Percentiles rank a stretch among this genome's conserved stretches.
These are phyloP conservation scores for Gymnobelideus leadbeateri DNA, from an alignment of 2,113 vertebrate genomes.

Conservation along the genomic window DNA sequence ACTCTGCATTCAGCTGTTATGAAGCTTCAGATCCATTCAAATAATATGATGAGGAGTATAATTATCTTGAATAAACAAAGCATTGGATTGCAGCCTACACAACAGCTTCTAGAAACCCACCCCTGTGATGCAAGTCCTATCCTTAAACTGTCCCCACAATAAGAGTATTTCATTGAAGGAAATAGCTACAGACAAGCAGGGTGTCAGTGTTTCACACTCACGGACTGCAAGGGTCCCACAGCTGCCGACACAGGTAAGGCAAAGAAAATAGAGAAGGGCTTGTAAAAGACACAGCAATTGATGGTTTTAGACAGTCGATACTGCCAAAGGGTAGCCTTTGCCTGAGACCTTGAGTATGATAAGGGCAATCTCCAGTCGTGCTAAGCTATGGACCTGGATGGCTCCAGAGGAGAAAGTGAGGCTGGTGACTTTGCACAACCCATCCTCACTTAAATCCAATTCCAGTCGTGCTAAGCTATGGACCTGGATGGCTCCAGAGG, in stretches of 20 bases:
- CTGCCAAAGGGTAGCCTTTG: background rate
- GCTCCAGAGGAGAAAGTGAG: too few species aligned
- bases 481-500: too few species aligned
- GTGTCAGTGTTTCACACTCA: background rate
- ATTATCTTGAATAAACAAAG: conserved; percentile 75
- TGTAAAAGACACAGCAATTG: background rate
- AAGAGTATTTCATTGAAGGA: conserved; percentile 42
- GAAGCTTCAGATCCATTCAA: conserved; percentile 62
- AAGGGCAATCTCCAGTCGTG: background rate
- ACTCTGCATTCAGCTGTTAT: conserved; percentile 49
- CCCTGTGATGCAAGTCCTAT: conserved; percentile 55
- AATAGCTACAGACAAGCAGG: conserved; percentile 29
- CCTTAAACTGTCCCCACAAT: conserved; percentile 71
- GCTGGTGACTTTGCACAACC: too few species aligned
- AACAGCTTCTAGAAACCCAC: conserved; percentile 74
- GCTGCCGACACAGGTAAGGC: background rate
- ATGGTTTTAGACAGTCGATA: background rate
- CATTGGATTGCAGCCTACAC: conserved; percentile 67
- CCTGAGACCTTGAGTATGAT: background rate
- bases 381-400: too few species aligned
- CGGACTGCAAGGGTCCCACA: background rate
- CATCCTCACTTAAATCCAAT: too few species aligned
- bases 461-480: too few species aligned
- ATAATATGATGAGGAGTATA: conserved; percentile 70
- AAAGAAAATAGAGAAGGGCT: background rate